A percentile compares a stretch with the other conserved stretches of the same genome.
Conservation (phyloP, 2,797 vertebrate species). For the Hippoglossus hippoglossus region DNA sequence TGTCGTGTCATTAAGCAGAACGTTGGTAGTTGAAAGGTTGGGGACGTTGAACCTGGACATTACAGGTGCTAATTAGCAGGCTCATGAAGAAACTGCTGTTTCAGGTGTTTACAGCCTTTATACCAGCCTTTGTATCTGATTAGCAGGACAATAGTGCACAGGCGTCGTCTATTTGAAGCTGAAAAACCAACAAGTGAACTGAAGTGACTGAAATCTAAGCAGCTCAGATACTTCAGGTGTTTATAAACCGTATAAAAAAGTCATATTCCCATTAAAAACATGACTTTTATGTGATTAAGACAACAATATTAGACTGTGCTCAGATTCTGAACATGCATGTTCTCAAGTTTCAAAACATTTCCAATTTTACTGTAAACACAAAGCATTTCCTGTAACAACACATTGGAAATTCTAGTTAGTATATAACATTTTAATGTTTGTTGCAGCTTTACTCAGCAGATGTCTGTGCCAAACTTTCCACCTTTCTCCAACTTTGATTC, state of each 20-base stretch:
- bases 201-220: no score
- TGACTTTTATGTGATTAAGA: neutral
- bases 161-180: no score
- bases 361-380: neutral
- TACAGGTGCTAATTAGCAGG: conserved; percentile 30
- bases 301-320: conserved; percentile 3
- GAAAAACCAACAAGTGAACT: no score
- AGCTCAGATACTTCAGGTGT: no score
- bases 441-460: no score
- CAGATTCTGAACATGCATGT: neutral
- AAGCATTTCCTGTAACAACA: neutral
- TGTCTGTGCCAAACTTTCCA: no score
- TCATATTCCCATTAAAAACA: conserved; percentile 5
- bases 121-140: neutral
- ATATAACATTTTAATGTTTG: no score
- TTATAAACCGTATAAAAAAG: no score
- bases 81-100: neutral
- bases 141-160: neutral
- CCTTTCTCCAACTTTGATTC: no score
- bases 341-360: no score
- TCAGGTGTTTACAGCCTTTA: neutral
- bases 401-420: neutral
- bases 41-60: conserved; percentile 14
- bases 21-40: conserved; percentile 5
- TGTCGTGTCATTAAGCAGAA: conserved; percentile 10